Conservation (phyloP, 1,140 invertebrate genomes). For the Habropoda laboriosa region DNA sequence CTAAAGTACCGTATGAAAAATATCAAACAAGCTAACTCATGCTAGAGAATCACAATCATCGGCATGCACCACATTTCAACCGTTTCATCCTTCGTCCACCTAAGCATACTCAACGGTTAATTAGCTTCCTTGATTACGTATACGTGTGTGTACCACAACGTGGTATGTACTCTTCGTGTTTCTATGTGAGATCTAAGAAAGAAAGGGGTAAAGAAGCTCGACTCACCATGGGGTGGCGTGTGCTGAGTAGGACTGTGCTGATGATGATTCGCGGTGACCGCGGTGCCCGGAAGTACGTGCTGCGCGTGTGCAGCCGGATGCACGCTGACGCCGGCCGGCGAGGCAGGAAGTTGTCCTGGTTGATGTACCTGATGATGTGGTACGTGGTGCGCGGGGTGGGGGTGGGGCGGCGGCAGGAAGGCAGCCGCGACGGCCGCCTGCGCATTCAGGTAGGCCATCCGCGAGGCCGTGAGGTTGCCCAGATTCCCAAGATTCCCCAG, state of each 20-base stretch:
- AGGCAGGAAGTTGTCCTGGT: constrained; percentile 75
- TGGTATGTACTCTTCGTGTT: too few species aligned
- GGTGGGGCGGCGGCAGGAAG: constrained; percentile 88
- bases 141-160: too few species aligned
- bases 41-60: too few species aligned
- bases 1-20: too few species aligned
- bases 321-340: constrained; percentile 76
- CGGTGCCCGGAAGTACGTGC: constrained; percentile 77
- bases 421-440: constrained; percentile 93
- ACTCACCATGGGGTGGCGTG: constrained; percentile 78
- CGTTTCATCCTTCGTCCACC: too few species aligned
- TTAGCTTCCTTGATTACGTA: too few species aligned
- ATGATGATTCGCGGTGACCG: constrained; percentile 77
- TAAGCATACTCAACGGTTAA: too few species aligned
- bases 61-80: too few species aligned
- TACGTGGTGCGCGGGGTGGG: constrained; percentile 80
- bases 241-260: constrained; percentile 79
- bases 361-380: constrained; percentile 80
- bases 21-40: too few species aligned
- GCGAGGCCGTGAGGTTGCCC: constrained; percentile 84
- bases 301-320: constrained; percentile 79
- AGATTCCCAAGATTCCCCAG: constrained; percentile 76
- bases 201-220: neutral
- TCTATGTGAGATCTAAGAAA: neutral
- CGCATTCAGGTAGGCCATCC: constrained; percentile 93